phyloP scores from a whole-genome alignment of 1,140 invertebrate genomes.

The Dendroctonus ponderosae region DNA sequence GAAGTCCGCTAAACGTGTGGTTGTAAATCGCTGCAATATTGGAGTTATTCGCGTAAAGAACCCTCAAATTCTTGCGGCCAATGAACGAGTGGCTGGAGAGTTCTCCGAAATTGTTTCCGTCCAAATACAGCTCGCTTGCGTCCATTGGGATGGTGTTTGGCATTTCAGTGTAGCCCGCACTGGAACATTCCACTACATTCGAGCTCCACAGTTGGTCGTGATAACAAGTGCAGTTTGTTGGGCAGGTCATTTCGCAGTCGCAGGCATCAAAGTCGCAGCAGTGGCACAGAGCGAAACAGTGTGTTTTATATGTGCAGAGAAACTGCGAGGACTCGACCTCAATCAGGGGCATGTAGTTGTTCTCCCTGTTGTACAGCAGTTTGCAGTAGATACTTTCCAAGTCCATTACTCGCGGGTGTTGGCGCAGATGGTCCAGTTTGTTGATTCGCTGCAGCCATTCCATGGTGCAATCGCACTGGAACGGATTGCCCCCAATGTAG shows the following conservation, averaged over 20 bases:
- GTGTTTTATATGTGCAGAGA: slow-evolving; percentile 87
- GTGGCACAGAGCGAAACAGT: slow-evolving; percentile 89
- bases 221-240: slow-evolving; percentile 89
- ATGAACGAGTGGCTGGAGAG: slow-evolving; percentile 88
- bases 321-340: slow-evolving; percentile 85
- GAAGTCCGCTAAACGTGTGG: slow-evolving; percentile 85
- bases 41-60: slow-evolving; percentile 85
- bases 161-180: slow-evolving; percentile 74
- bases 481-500: slow-evolving; percentile 84
- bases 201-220: slow-evolving; percentile 92
- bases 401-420: slow-evolving; percentile 88
- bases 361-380: slow-evolving; percentile 79
- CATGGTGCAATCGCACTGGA: slow-evolving; percentile 84
- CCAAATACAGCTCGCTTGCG: slow-evolving; percentile 88
- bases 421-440: slow-evolving; percentile 67
- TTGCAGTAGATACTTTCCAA: slow-evolving; percentile 88
- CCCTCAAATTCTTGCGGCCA: slow-evolving; percentile 82
- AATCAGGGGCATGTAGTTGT: slow-evolving; percentile 76
- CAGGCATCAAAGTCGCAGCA: slow-evolving; percentile 95
- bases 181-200: slow-evolving; percentile 90
- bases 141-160: slow-evolving; percentile 90
- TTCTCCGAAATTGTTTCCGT: slow-evolving; percentile 85
- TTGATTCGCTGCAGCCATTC: slow-evolving; percentile 86
- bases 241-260: slow-evolving; percentile 94
- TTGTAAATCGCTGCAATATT: slow-evolving; percentile 82